Evolutionary conservation across 2,113 vertebrate species (phyloP).

Genomic region (Neolamprologus modestus): DNA sequence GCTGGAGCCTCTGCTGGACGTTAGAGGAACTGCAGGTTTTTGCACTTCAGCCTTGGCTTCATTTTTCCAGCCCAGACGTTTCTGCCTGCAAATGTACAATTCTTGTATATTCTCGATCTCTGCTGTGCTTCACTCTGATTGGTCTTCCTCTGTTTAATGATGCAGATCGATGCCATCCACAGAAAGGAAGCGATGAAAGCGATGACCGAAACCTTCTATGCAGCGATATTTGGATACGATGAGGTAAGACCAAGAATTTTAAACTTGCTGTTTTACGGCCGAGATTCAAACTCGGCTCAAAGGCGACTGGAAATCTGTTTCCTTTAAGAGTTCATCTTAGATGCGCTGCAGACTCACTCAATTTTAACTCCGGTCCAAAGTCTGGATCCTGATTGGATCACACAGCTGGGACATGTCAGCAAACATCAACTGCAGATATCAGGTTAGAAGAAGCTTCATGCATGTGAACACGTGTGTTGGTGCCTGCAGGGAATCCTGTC

Average conservation of each 20-base stretch:
- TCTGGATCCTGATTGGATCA: background rate
- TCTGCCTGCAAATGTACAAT: background rate
- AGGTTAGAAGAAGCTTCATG: fast-evolving
- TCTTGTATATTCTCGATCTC: background rate
- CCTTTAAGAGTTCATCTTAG: background rate
- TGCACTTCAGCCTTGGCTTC: background rate
- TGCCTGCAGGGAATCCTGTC: constrained; percentile 83
- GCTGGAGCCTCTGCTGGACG: background rate
- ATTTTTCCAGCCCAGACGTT: background rate
- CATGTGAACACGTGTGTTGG: background rate
- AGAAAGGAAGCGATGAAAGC: constrained; percentile 81
- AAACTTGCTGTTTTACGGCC: background rate
- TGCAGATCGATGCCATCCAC: constrained; percentile 80
- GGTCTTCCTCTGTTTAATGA: background rate
- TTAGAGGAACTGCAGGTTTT: background rate
- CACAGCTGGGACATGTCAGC: background rate
- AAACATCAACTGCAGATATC: background rate
- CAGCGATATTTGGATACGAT: constrained; percentile 93
- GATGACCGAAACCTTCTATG: constrained; percentile 95
- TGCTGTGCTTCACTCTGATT: background rate
- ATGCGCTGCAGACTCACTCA: fast-evolving
- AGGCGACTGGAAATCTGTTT: background rate
- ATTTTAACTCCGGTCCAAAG: background rate
- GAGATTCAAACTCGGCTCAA: background rate
- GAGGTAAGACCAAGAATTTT: constrained; percentile 72